Evolutionary conservation across 2,113 vertebrate genomes (phyloP).

Genomic region (Alexandromys fortis): DNA sequence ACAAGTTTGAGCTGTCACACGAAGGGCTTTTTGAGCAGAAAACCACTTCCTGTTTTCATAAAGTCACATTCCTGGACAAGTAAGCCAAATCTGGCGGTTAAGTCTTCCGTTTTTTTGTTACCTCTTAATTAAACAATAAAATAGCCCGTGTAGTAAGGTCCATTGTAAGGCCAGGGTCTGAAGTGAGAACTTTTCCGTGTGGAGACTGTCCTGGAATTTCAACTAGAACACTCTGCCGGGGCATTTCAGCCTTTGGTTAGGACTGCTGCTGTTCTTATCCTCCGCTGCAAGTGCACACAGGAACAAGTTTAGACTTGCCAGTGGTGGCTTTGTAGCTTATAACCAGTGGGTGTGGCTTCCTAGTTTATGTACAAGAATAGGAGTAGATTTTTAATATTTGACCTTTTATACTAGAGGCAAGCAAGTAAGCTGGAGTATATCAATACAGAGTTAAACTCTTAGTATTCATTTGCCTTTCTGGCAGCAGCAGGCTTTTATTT

Average conservation of each 20-base stretch:
- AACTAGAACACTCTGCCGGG: background rate
- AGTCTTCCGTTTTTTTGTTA: background rate
- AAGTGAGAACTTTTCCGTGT: background rate
- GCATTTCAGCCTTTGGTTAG: background rate
- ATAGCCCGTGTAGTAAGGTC: background rate
- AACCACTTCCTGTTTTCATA: conserved; percentile 11
- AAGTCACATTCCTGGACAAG: background rate
- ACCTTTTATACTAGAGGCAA: background rate
- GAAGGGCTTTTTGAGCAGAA: conserved; percentile 33
- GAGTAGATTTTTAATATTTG: background rate
- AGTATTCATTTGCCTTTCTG: conserved; percentile 31
- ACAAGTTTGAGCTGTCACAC: conserved; percentile 80
- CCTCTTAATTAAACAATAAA: conserved; percentile 59
- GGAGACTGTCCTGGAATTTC: conserved; percentile 2
- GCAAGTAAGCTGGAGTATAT: background rate
- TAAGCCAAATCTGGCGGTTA: background rate
- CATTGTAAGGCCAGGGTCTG: conserved; percentile 7
- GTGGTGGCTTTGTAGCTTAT: conserved; percentile 34
- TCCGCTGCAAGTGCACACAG: conserved; percentile 69
- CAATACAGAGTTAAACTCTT: background rate
- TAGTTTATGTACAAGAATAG: background rate
- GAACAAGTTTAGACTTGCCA: conserved; percentile 79
- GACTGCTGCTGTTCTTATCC: background rate
- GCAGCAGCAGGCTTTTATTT: background rate
- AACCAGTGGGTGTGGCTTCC: conserved; percentile 24